phyloP scores from a whole-genome alignment of 2,797 vertebrate genomes.

The Enteromius trimaculatus region DNA sequence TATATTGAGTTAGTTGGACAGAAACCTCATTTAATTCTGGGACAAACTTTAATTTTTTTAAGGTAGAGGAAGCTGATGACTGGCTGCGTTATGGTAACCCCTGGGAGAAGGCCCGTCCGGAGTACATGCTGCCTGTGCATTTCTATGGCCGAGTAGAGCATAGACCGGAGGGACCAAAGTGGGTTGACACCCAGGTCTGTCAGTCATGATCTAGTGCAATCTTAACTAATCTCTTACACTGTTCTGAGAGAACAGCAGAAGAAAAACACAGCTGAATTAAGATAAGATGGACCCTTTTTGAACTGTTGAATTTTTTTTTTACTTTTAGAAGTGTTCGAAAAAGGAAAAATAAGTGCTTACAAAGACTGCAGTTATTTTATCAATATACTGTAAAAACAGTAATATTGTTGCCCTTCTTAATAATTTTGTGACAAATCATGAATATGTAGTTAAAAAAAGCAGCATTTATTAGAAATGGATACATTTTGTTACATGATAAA shows the following conservation, averaged over 20 bases:
- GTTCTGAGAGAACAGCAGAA: not conserved
- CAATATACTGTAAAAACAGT: not conserved
- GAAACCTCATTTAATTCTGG: not conserved
- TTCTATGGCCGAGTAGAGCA: slow-evolving; percentile 82
- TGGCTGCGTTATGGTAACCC: slow-evolving; percentile 88
- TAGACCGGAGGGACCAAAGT: slow-evolving; percentile 72
- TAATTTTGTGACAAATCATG: not conserved
- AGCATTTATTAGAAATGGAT: not conserved
- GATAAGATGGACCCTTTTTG: not conserved
- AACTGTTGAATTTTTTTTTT: too few species aligned
- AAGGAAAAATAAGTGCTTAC: not conserved
- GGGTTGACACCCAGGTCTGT: slow-evolving; percentile 85
- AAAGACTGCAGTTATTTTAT: not conserved
- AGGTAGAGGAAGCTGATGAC: slow-evolving; percentile 89
- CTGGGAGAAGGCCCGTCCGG: slow-evolving; percentile 87
- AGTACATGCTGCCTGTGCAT: slow-evolving; percentile 87
- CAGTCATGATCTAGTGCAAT: not conserved
- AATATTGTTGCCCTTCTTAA: not conserved
- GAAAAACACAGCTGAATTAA: not conserved
- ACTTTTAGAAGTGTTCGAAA: too few species aligned
- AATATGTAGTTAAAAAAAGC: not conserved
- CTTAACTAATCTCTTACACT: too few species aligned
- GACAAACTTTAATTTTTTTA: not conserved
- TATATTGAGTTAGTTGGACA: not conserved
- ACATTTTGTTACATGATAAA: not conserved